A percentile compares a stretch with the other conserved stretches of the same genome.
These are phyloP conservation scores for Bovichtus variegatus DNA, from an alignment of 2,797 vertebrate genomes.

Conservation along the genomic window DNA sequence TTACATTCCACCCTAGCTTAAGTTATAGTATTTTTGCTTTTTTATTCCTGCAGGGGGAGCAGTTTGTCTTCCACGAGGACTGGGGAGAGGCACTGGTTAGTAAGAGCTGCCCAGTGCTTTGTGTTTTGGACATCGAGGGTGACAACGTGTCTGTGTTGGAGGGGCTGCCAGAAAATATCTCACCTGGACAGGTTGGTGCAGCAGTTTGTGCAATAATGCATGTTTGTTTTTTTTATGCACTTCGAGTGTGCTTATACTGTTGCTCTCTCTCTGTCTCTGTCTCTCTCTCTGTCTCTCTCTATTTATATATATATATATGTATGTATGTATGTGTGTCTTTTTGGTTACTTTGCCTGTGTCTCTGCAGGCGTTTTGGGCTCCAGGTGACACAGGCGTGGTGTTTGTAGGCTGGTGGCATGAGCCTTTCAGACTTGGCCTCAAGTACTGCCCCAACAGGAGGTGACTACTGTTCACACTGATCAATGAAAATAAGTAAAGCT, in stretches of 20 bases:
- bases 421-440: slow-evolving; percentile 92
- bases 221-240: background rate
- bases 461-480: slow-evolving; percentile 60
- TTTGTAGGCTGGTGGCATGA: slow-evolving; percentile 94
- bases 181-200: slow-evolving; percentile 92
- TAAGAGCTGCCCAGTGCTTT: slow-evolving; percentile 90
- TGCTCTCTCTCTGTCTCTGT: background rate
- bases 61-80: slow-evolving; percentile 92
- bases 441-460: slow-evolving; percentile 93
- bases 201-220: background rate
- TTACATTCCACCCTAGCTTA: background rate
- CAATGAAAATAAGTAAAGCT: background rate
- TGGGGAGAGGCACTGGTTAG: slow-evolving; percentile 92
- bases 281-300: background rate
- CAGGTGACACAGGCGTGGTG: slow-evolving; percentile 90
- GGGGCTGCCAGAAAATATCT: slow-evolving; percentile 90
- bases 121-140: slow-evolving; percentile 90
- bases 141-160: slow-evolving; percentile 92
- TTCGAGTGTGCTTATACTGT: background rate
- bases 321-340: too few species aligned
- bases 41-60: slow-evolving; percentile 86
- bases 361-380: slow-evolving; percentile 94
- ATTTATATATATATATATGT: too few species aligned
- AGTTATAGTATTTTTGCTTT: background rate
- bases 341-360: background rate